phyloP scores from a whole-genome alignment of 2,888 invertebrate genomes.

The Lacanobia oleracea region DNA sequence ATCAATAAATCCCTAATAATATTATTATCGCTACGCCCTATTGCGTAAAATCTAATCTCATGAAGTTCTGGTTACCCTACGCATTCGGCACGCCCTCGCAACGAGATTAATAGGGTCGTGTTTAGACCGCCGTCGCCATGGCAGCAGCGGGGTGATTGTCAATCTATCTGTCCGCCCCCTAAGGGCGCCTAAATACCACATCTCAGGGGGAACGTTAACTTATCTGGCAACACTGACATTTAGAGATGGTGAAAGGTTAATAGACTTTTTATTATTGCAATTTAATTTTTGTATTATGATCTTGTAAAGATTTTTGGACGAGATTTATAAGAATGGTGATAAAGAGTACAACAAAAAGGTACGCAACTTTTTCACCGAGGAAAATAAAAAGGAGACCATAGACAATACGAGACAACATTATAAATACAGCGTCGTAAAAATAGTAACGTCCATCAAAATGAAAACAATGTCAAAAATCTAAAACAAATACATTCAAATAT shows the following conservation, averaged over 20 bases:
- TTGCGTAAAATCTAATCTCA: constrained; percentile 60
- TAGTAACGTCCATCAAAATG: constrained; percentile 13
- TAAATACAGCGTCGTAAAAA: too few species aligned
- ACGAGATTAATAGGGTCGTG: constrained; percentile 88
- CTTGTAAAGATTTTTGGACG: constrained; percentile 18
- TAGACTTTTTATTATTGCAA: constrained; percentile 62
- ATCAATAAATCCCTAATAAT: constrained; percentile 43
- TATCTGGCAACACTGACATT: constrained; percentile 81
- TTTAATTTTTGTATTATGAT: constrained; percentile 39
- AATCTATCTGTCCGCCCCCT: constrained; percentile 76
- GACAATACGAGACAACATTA: not conserved
- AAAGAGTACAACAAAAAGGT: not conserved
- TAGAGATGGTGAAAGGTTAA: constrained; percentile 73
- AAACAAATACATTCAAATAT: not conserved
- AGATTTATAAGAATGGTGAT: not conserved
- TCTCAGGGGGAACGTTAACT: constrained; percentile 84
- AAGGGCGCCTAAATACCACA: constrained; percentile 85
- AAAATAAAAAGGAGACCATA: not conserved
- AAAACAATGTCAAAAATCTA: not conserved
- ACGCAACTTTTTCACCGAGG: not conserved
- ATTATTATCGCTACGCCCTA: constrained; percentile 46
- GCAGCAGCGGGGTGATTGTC: constrained; percentile 83
- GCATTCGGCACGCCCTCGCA: constrained; percentile 84
- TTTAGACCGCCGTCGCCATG: constrained; percentile 87
- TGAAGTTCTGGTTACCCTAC: constrained; percentile 73